Evolutionary conservation across 1,140 invertebrate genomes (phyloP), one percentile per base, ranked within the genome.

Genomic region (Amphibalanus amphitrite): DNA sequence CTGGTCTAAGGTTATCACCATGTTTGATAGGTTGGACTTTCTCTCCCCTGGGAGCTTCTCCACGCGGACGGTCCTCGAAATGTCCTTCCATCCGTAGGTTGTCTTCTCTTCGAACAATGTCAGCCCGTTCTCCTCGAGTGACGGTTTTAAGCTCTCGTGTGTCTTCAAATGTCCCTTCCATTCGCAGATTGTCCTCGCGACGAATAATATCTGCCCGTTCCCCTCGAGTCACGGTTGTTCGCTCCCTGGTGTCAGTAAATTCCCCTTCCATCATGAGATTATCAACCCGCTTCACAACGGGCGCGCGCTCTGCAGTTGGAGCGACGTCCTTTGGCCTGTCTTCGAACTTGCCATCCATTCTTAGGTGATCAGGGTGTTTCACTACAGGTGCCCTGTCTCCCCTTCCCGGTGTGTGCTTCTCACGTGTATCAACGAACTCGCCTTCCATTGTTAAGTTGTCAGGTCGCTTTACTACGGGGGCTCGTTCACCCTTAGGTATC

Each of bases 1-100:
- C 84, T 59, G 82, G 80, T 74, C 79, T 79, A 0, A 88, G 77
- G 75, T 87, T 86, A 74, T 87, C 85, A 69, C 81, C 74, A 28
- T 76, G 80, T 73, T 76, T 82, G 29, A 80, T 81, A 0, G 81
- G 77, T 17, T 79, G 75, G 15, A 79, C 77, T 69, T 84, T 78
- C 73, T 86, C 84, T 30, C 79, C 82, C 71, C 73, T 72, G 0
- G 71, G 64, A n/a, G 73, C 71, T 26, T 74, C 67, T 28, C 75
- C 72, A 17, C 71, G 70, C 68, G 30, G 72, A 64, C 74, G 72
- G 20, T 74, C 70, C 69, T 74, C 71, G 73, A 89, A 77, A 75
- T 87, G 84, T n/a, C 88, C 88, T 77, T 89, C 88, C 15, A 86
- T 83, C 13, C 78, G 78, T 0, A 89, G 75, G 75, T 84, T 83